Percentiles rank a stretch among this genome's conserved stretches.
phyloP scores from a whole-genome alignment of 2,113 vertebrate species.

The Sorex fumeus region DNA sequence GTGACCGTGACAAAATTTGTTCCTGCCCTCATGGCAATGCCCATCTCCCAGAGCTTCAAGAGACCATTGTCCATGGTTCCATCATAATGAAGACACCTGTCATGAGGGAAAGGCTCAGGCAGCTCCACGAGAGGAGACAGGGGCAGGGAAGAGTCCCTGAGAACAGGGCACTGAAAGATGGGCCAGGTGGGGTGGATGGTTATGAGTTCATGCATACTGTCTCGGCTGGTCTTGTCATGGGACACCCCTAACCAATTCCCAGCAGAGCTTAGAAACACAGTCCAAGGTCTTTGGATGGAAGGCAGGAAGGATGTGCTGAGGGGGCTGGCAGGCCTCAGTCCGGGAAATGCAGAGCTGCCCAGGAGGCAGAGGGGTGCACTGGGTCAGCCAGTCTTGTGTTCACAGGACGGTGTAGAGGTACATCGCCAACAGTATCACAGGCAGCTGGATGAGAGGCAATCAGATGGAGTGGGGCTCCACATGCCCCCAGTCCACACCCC shows the following conservation, averaged over 20 bases:
- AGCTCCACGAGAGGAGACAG: neutral
- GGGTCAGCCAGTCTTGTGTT: neutral
- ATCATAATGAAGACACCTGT: neutral
- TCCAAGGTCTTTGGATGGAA: neutral
- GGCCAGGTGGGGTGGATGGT: neutral
- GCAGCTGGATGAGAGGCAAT: slow-evolving; percentile 81
- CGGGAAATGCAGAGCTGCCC: rapidly evolving
- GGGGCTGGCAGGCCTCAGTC: neutral
- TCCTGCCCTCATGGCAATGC: neutral
- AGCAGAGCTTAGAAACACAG: neutral
- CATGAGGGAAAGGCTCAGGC: neutral
- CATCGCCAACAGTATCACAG: slow-evolving; percentile 87
- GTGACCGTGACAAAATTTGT: neutral
- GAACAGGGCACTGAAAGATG: neutral
- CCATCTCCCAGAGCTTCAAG: neutral
- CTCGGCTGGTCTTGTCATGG: neutral
- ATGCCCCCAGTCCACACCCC: neutral
- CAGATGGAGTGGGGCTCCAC: neutral
- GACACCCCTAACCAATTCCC: neutral
- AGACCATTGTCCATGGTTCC: neutral
- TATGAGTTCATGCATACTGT: neutral
- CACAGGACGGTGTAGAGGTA: slow-evolving; percentile 87
- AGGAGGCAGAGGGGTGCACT: neutral
- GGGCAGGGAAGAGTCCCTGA: neutral
- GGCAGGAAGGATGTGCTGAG: neutral